Conservation (phyloP, 2,797 vertebrate species). For the Psittacula echo region DNA sequence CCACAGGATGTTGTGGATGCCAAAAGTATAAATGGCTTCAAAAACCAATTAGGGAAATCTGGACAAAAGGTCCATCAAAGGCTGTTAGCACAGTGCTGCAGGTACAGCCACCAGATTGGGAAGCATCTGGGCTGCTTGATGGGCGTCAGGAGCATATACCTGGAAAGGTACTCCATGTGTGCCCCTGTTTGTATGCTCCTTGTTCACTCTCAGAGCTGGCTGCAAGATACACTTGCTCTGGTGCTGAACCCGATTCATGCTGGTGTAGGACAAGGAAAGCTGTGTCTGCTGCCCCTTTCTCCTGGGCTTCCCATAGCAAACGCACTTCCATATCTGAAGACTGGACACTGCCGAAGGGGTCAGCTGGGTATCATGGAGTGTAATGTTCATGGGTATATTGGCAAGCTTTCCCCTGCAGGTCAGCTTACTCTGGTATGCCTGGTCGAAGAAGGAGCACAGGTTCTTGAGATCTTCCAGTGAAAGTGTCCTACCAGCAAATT, state of each 20-base stretch:
- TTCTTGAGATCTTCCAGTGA: neutral
- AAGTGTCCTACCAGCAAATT: neutral
- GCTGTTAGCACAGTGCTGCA: neutral
- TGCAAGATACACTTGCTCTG: neutral
- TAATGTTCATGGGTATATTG: neutral
- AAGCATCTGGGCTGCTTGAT: neutral
- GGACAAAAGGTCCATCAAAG: neutral
- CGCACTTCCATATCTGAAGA: neutral
- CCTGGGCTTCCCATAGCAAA: neutral
- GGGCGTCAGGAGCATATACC: neutral
- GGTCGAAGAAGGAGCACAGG: neutral
- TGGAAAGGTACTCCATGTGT: fast-evolving
- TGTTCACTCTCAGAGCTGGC: neutral
- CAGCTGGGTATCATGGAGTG: fast-evolving
- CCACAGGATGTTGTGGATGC: neutral
- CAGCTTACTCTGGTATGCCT: neutral
- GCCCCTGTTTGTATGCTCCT: fast-evolving
- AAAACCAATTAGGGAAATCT: neutral
- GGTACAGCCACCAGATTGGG: neutral
- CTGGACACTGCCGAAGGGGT: neutral
- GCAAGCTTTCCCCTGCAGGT: neutral
- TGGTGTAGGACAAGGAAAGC: neutral
- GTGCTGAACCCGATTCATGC: neutral
- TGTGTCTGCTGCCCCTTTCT: neutral
- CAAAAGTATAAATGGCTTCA: neutral